Evolutionary conservation across 2,888 invertebrate species (phyloP).

Genomic region (Tetropium fuscum): DNA sequence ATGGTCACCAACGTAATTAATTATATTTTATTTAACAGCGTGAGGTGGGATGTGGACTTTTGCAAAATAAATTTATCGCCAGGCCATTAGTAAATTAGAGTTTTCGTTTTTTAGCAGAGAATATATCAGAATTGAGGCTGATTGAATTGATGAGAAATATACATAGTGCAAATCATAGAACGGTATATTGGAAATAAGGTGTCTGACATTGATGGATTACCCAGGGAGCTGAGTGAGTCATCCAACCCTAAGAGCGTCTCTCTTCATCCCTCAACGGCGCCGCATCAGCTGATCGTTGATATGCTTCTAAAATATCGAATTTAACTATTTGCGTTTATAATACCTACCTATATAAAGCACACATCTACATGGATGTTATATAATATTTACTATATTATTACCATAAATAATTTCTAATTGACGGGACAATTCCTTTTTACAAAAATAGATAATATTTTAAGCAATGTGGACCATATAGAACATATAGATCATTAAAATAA

Average conservation of each 20-base stretch:
- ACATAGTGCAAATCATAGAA: slow-evolving; percentile 65
- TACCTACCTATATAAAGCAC: too few relatives aligned
- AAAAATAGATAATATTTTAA: too few relatives aligned
- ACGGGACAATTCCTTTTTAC: too few relatives aligned
- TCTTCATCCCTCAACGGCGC: slow-evolving; percentile 45
- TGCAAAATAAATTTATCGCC: slow-evolving; percentile 19
- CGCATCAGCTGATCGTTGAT: slow-evolving; percentile 54
- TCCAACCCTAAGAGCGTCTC: slow-evolving; percentile 52
- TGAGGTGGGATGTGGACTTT: slow-evolving; percentile 10
- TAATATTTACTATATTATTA: too few relatives aligned
- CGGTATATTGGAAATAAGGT: slow-evolving; percentile 65
- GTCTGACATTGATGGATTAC: slow-evolving; percentile 65
- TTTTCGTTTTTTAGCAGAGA: slow-evolving; percentile 21
- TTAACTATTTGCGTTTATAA: slow-evolving; percentile 13
- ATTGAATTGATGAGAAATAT: slow-evolving; percentile 62
- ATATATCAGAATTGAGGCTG: slow-evolving; percentile 40
- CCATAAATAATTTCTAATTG: too few relatives aligned
- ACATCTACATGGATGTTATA: too few relatives aligned
- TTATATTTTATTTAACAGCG: too few relatives aligned
- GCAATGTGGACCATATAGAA: too few relatives aligned
- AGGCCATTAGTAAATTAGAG: slow-evolving; percentile 31
- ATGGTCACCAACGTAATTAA: too few relatives aligned
- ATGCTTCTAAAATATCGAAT: slow-evolving; percentile 30
- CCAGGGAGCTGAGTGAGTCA: slow-evolving; percentile 61
- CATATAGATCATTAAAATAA: too few relatives aligned